These are phyloP conservation scores for Chrysochloris asiatica DNA, from an alignment of 2,113 vertebrate genomes.

Conservation along the genomic window DNA sequence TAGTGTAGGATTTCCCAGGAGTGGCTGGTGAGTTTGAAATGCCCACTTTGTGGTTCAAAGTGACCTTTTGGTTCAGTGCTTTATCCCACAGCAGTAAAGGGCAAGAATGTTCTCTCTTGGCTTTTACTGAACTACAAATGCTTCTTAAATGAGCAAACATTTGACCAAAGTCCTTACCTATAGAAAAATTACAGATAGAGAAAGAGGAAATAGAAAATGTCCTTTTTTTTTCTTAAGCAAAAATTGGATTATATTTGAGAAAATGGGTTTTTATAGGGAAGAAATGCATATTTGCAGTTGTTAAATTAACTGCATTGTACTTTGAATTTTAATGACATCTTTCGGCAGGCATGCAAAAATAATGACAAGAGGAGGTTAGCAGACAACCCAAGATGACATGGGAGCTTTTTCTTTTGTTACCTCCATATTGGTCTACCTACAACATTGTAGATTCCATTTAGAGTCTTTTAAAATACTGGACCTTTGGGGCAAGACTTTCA, in stretches of 20 bases:
- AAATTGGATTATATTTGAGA: conserved; percentile 20
- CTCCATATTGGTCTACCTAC: neutral
- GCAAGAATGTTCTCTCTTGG: conserved; percentile 9
- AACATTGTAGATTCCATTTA: conserved; percentile 44
- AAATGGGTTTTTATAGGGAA: neutral
- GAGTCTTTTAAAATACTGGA: conserved; percentile 47
- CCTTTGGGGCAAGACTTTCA: neutral
- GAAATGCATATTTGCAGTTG: conserved; percentile 23
- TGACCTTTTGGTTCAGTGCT: too few relatives aligned
- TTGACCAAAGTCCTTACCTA: conserved; percentile 29
- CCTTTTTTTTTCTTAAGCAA: neutral
- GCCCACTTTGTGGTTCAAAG: too few relatives aligned
- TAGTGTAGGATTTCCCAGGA: too few relatives aligned
- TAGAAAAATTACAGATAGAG: neutral
- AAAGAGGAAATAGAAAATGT: neutral
- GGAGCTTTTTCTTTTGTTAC: neutral
- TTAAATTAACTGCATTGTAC: conserved; percentile 36
- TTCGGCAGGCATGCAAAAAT: conserved; percentile 44
- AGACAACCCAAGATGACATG: conserved; percentile 18
- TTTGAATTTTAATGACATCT: conserved; percentile 49
- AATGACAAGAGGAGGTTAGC: conserved; percentile 12
- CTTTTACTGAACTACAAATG: neutral
- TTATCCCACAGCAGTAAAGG: neutral
- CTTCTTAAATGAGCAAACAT: conserved; percentile 49
- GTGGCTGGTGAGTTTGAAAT: too few relatives aligned